Evolutionary conservation across 2,888 invertebrate genomes (phyloP).

Genomic region (Cyclophora punctaria): DNA sequence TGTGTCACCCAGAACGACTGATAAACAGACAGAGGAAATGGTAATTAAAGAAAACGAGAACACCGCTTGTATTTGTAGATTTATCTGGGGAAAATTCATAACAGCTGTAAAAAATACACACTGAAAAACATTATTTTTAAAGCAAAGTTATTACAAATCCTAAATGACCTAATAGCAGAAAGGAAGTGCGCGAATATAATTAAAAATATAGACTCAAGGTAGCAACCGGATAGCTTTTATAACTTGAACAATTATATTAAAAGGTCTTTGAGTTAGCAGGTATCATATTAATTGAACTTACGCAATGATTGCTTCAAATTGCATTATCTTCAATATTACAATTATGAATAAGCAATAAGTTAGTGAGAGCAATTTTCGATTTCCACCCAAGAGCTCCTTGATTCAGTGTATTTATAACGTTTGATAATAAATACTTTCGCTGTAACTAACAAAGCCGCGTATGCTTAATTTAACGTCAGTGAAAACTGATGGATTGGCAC

Average conservation of each 20-base stretch:
- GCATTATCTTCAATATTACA: constrained; percentile 1
- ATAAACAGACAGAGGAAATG: constrained; percentile 44
- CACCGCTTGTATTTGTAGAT: constrained; percentile 33
- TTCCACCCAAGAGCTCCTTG: constrained; percentile 1
- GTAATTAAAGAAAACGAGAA: constrained; percentile 44
- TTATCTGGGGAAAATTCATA: constrained; percentile 16
- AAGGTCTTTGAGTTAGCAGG: too few species aligned
- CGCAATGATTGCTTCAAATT: too few species aligned
- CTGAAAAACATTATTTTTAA: too few species aligned
- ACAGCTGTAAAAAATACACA: too few species aligned
- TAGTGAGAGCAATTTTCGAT: constrained; percentile 2
- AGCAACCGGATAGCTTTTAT: too few species aligned
- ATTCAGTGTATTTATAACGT: constrained; percentile 6
- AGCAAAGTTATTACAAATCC: too few species aligned
- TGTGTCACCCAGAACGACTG: constrained; percentile 46
- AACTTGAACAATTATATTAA: too few species aligned
- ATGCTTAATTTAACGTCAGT: constrained; percentile 13
- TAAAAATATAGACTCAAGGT: too few species aligned
- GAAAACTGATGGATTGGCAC: constrained; percentile 18
- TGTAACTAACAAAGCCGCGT: constrained; percentile 10
- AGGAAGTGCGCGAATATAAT: too few species aligned
- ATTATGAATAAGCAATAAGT: constrained; percentile 11
- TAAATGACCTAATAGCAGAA: too few species aligned
- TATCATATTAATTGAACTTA: too few species aligned
- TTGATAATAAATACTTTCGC: constrained; percentile 13